Base-by-base conservation (phyloP, 2,797 vertebrate species). In the Sitta carolinensis region DNA sequence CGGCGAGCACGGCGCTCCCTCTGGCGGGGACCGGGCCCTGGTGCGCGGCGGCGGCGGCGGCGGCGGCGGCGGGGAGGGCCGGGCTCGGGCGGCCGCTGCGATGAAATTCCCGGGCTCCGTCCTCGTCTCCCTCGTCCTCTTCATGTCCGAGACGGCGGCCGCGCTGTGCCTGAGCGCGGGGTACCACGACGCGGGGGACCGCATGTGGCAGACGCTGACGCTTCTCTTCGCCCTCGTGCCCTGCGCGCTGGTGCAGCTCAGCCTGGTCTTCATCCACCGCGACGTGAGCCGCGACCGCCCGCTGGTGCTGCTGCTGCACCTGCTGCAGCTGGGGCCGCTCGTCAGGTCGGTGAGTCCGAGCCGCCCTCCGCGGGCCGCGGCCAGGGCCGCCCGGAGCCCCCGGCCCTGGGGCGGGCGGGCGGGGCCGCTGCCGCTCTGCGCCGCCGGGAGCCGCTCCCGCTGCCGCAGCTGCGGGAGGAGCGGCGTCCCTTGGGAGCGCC, bases 91-190 rank as follows among this genome's bases (percentile, higher is more conserved):
- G 48, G 67, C 63, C 61, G 26, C 23, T 13, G 62, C 25, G 50
- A 99, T 99, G 99, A 99, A 99, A 98, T 98, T 99, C 97, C 99
- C 99, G 87, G 98, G 98, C 93, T 99, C 99, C 13, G 98, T 99
- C 74, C 98, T 99, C 95, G 95, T 99, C 98, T 99, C 99, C 95
- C 98, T 99, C 91, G 98, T 98, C 95, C 98, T 99, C 82, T 99
- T 99, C 96, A 97, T 98, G 93, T 98, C 99, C 94, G 99, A 99
- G 98, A 99, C 98, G 77, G 98, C 95, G 85, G 98, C 98, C 38
- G 99, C 99, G 32, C 97, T 99, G 43, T 99, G 98, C 98, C 98
- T 99, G 97, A 98, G 99, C 98, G 98, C 98, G 95, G 98, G 98
- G 80, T 99, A 99, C 98, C 96, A 97, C 70, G 98, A 98, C 26